Base-by-base conservation (phyloP, 2,797 vertebrate genomes). In the Mormyrops attenuatus region DNA sequence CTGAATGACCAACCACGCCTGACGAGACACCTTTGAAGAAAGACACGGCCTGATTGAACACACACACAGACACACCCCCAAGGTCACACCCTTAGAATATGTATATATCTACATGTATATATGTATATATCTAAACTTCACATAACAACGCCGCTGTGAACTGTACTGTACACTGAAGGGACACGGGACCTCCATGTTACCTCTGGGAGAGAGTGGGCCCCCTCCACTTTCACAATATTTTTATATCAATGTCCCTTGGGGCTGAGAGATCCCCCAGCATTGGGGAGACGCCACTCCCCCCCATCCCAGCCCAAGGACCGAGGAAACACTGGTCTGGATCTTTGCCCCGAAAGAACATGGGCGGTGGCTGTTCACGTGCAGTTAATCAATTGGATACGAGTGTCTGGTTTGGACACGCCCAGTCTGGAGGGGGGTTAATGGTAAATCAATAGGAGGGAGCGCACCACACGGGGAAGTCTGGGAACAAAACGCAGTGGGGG, bases 371-470 rank as follows among this genome's bases (percentile, higher is more conserved):
- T 11, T 49, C 69, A 82, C 69, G 17, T 20, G 22, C 34, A 87
- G 85, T 82, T 87, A 80, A 87, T 82, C 34, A 69, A 30, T 80
- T 60, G n/a, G 44, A 55, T 53, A 82, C 92, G 91, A 94, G 94
- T 22, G 15, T 82, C 77, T 92, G 94, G 92, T 93, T 49, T 92
- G 92, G 93, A 94, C 91, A 92, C 94, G 94, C 94, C 91, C 94
- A 93, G 49, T 50, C 93, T 90, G 94, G 95, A 95, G 92, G 44
- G 82, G 94, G 95, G 95, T 96, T 96, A 96, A 96, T 96, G 94
- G 94, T 92, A 95, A 96, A 96, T 96, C 95, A 95, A 96, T 96
- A 90, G 88, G 91, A 92, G 91, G 94, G 92, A 93, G 95, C 95
- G 95, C 95, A 93, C 93, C 93, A 93, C 94, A 95, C 17, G 91